phyloP scores from a whole-genome alignment of 1,140 invertebrate species.

The Hyphantria cunea region DNA sequence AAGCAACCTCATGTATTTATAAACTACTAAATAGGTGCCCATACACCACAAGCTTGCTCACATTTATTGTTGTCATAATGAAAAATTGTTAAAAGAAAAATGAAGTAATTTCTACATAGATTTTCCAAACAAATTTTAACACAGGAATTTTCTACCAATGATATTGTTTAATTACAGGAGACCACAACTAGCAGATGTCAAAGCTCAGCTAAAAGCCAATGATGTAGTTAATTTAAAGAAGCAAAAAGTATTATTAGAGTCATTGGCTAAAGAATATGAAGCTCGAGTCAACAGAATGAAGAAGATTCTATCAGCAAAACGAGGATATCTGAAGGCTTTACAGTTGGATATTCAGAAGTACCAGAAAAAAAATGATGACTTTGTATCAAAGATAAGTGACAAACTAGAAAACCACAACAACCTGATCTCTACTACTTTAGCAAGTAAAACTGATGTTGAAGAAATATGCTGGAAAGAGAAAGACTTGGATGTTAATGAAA shows the following conservation, averaged over 20 bases:
- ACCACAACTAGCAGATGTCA: constrained; percentile 68
- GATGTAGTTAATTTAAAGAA: constrained; percentile 67
- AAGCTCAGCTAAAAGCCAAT: constrained; percentile 62
- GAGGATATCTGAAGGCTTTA: constrained; percentile 68
- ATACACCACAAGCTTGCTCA: too few relatives aligned
- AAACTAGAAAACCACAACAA: constrained; percentile 58
- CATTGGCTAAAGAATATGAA: constrained; percentile 71
- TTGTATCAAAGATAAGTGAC: constrained; percentile 55
- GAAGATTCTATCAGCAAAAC: constrained; percentile 62
- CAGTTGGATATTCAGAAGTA: constrained; percentile 74
- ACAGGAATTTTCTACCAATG: too few relatives aligned
- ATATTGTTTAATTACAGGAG: constrained; percentile 61
- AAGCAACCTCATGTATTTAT: too few relatives aligned
- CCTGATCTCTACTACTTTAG: constrained; percentile 42
- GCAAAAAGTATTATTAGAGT: constrained; percentile 65
- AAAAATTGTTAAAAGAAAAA: too few relatives aligned
- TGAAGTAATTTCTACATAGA: too few relatives aligned
- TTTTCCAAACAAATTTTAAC: too few relatives aligned
- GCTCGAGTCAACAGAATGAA: constrained; percentile 66
- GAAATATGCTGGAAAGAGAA: constrained; percentile 48
- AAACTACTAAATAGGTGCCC: too few relatives aligned
- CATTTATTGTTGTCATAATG: too few relatives aligned
- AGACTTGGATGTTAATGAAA: constrained; percentile 30
- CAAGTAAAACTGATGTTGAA: constrained; percentile 46
- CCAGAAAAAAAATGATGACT: constrained; percentile 68